Base-by-base conservation (phyloP, 2,888 invertebrate genomes). In the Pandemis corylana region DNA sequence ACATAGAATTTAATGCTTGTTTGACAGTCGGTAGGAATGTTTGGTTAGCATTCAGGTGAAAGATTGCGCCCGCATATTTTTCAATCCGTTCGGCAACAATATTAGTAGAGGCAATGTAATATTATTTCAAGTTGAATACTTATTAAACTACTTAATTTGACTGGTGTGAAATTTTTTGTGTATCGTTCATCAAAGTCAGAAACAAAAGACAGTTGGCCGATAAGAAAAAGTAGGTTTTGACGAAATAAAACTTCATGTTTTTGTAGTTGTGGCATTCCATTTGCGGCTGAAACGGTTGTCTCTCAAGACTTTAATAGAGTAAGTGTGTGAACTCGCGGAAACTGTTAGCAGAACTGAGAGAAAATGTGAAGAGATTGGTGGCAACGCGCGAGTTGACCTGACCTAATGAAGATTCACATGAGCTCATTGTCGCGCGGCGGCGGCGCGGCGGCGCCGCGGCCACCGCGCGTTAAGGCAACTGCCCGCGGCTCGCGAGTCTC, bases 401-500 rank as follows among this genome's bases (percentile, higher is more conserved):
- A 36, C 28, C 2, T 51, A 75, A 65, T 66, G 56, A 13, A 51
- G 49, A 13, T 49, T 61, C 46, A 36, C 28, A 36, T 49, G 41
- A 51, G 69, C 49, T 28, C 65, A 41, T 44, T 62, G 28, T 9
- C 49, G 69, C 44, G 61, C 56, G 59, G 28, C 56, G 20, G 56
- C 56, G 20, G 56, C 56, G 56, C 51, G 51, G 51, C 51, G 5
- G 2, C 51, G 49, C 5, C 53, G 53, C 53, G 53, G 53, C 53
- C 56, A 20, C 9, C 56, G 56, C 56, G 56, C 56, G 20, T 36
- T 4, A 36, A 36, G 20, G 56, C 20, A 56, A 56, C 20, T 20
- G 56, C 56, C 56, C 56, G 56, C 75, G 77, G 77, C 80, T 77
- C 78, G 77, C 76, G 51, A 2, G 28, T 36, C 28, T 2, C 28